Conservation (phyloP, 2,888 invertebrate genomes). For the Tethea ocularis region DNA sequence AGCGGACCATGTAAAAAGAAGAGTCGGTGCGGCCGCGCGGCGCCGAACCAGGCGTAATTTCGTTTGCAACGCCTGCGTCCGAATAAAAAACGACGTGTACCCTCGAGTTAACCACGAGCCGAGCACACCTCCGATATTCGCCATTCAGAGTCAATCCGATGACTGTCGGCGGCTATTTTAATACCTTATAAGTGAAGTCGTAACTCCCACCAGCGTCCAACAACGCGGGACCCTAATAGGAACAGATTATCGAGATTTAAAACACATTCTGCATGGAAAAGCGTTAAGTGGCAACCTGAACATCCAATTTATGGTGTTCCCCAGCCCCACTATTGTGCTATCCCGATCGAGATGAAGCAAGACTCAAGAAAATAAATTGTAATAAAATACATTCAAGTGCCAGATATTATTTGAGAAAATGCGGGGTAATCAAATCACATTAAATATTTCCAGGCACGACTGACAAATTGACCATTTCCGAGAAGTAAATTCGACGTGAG, state of each 20-base stretch:
- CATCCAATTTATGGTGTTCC: conserved; percentile 6
- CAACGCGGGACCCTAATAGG: conserved; percentile 46
- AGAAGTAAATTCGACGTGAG: conserved; percentile 55
- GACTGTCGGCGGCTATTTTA: conserved; percentile 54
- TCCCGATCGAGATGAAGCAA: conserved; percentile 15
- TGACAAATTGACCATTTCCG: conserved; percentile 61
- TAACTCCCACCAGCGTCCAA: conserved; percentile 39
- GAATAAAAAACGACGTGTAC: conserved; percentile 70
- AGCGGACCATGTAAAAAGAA: conserved; percentile 73
- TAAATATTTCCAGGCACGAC: conserved; percentile 39
- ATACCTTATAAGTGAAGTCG: conserved; percentile 57
- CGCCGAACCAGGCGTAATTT: conserved; percentile 77
- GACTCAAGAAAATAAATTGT: conserved; percentile 13
- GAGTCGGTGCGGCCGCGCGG: conserved; percentile 74
- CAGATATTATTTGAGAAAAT: conserved; percentile 32
- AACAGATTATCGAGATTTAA: conserved; percentile 44
- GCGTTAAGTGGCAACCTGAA: conserved; percentile 23
- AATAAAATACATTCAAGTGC: conserved; percentile 31
- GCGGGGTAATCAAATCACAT: conserved; percentile 43
- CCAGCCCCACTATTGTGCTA: neutral
- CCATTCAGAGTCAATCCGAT: conserved; percentile 63
- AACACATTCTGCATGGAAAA: conserved; percentile 30
- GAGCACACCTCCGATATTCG: conserved; percentile 53
- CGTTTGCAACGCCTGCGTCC: conserved; percentile 63
- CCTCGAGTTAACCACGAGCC: conserved; percentile 61